Percentiles rank a stretch among this genome's conserved stretches.
Evolutionary conservation across 2,797 vertebrate genomes (phyloP).

Genomic region (Emys orbicularis): DNA sequence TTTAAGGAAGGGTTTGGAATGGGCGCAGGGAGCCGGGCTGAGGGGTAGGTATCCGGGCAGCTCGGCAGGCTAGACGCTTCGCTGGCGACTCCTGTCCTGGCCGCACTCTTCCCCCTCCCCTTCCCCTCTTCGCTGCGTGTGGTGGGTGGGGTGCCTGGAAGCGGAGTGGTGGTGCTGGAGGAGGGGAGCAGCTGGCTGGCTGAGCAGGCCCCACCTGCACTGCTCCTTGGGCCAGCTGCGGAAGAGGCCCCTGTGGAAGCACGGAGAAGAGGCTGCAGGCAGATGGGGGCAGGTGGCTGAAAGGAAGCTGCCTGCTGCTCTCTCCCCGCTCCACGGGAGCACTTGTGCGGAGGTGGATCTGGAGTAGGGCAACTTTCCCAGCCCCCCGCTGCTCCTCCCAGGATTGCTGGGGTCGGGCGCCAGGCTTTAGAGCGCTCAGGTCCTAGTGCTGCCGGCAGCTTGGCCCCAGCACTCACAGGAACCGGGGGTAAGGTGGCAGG

Average conservation of each 20-base stretch:
- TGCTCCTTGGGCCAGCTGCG: not conserved
- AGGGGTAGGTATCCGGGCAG: not conserved
- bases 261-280: not conserved
- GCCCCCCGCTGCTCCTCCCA: not conserved
- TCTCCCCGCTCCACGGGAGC: not conserved
- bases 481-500: not conserved
- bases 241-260: not conserved
- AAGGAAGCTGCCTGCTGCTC: not conserved
- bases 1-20: not conserved
- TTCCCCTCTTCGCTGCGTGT: rapidly evolving
- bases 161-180: not conserved
- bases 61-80: rapidly evolving
- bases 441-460: not conserved
- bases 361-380: not conserved
- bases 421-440: not conserved
- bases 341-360: not conserved
- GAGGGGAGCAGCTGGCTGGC: too few species aligned
- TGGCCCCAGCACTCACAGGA: not conserved
- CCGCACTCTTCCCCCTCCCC: not conserved
- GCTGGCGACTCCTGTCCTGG: not conserved
- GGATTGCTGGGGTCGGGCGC: not conserved
- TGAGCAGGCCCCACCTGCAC: too few species aligned
- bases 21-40: not conserved
- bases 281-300: not conserved
- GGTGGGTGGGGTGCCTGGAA: not conserved